Evolutionary conservation across 2,113 vertebrate species (phyloP).

Genomic region (Orycteropus afer): DNA sequence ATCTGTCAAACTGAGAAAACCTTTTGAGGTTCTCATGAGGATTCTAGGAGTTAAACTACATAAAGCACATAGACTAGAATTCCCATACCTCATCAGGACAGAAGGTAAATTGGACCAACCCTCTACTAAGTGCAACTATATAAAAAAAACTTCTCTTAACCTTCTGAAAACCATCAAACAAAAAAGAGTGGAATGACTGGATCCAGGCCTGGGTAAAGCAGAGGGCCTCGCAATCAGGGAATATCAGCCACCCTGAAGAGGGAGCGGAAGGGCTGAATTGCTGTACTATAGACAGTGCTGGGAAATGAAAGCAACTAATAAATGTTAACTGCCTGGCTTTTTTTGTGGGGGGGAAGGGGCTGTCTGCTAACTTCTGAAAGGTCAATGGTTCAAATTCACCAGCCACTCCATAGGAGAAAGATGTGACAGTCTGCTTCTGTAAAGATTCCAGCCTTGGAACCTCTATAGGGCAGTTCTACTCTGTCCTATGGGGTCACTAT

Average conservation of each 20-base stretch:
- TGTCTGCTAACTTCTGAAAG: too few species aligned
- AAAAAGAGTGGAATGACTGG: neutral
- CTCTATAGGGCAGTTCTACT: too few species aligned
- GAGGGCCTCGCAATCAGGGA: neutral
- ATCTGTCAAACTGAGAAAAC: neutral
- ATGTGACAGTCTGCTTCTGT: too few species aligned
- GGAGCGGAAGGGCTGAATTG: neutral
- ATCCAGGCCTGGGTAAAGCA: neutral
- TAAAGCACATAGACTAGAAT: neutral
- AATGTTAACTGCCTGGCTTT: too few species aligned
- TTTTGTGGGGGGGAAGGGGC: too few species aligned
- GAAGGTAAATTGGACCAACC: neutral
- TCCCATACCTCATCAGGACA: neutral
- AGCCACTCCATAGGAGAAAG: too few species aligned
- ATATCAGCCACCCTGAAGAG: too few species aligned
- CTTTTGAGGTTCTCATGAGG: neutral
- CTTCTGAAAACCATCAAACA: neutral
- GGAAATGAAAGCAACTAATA: neutral
- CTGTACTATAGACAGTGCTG: neutral
- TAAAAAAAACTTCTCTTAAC: neutral
- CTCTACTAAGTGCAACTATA: neutral
- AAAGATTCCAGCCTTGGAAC: too few species aligned
- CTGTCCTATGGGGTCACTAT: too few species aligned
- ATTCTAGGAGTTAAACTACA: neutral
- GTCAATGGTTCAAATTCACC: too few species aligned